These are phyloP conservation scores for Muntiacus muntjak DNA, from an alignment of 2,113 vertebrate genomes.

Conservation along the genomic window DNA sequence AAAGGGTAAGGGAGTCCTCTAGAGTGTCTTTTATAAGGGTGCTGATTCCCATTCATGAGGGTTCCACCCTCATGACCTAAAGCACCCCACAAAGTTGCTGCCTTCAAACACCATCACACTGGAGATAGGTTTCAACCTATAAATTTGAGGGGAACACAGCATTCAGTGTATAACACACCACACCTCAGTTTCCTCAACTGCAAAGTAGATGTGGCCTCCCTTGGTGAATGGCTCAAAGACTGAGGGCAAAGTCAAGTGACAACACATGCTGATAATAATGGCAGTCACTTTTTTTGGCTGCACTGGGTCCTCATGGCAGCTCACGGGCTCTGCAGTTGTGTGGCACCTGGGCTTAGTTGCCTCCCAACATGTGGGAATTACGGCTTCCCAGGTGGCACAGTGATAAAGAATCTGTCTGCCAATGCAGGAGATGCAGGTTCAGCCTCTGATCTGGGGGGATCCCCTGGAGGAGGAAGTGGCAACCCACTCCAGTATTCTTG, in stretches of 20 bases:
- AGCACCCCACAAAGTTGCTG: neutral
- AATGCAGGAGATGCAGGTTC: neutral
- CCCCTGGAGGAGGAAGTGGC: neutral
- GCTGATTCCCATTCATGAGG: neutral
- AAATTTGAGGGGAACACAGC: neutral
- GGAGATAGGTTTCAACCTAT: neutral
- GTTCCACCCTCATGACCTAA: neutral
- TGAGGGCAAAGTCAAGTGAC: too few species aligned
- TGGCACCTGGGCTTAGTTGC: neutral
- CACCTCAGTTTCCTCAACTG: neutral
- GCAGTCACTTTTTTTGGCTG: neutral
- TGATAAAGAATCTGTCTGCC: neutral
- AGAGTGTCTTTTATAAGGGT: neutral
- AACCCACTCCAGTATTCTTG: neutral
- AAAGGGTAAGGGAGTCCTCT: neutral
- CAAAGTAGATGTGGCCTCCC: neutral
- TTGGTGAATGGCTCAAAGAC: neutral
- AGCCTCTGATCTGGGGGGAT: neutral
- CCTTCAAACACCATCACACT: neutral
- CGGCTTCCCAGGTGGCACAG: neutral
- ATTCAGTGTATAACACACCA: neutral
- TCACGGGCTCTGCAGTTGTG: neutral
- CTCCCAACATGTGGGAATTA: neutral
- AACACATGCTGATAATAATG: neutral
- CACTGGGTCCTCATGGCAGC: neutral